These are phyloP conservation scores for Platyura marginata DNA, from an alignment of 1,140 invertebrate genomes.

Conservation along the genomic window DNA sequence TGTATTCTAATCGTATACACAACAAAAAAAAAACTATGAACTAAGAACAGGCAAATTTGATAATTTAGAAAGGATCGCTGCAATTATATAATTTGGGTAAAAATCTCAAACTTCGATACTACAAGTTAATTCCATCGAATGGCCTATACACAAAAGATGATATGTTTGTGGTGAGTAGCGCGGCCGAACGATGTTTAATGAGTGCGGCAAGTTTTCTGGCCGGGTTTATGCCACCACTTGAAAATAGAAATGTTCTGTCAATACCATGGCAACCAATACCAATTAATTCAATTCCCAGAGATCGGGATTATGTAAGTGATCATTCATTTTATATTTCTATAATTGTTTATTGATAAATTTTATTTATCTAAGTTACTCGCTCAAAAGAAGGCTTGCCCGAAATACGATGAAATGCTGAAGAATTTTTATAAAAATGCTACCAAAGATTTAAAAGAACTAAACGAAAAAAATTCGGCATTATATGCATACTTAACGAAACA, in stretches of 20 bases:
- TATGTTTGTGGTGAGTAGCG: constrained; percentile 56
- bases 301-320: constrained; percentile 44
- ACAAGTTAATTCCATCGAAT: constrained; percentile 38
- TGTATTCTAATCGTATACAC: constrained; percentile 6
- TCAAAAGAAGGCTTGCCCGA: constrained; percentile 40
- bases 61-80: constrained; percentile 49
- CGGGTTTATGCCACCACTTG: constrained; percentile 57
- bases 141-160: constrained; percentile 38
- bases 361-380: constrained; percentile 30
- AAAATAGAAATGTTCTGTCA: constrained; percentile 48
- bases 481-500: constrained; percentile 41
- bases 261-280: constrained; percentile 78
- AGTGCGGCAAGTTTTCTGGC: constrained; percentile 67
- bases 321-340: constrained; percentile 2
- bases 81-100: constrained; percentile 60
- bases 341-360: constrained; percentile 5
- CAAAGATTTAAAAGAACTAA: constrained; percentile 29
- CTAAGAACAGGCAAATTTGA: background rate
- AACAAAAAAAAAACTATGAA: background rate
- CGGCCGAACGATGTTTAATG: constrained; percentile 66
- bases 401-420: constrained; percentile 37
- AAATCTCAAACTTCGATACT: constrained; percentile 49
- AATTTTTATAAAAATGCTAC: constrained; percentile 23
- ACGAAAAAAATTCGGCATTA: constrained; percentile 35
- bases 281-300: constrained; percentile 49